phyloP scores from a whole-genome alignment of 1,140 invertebrate species.

The Lamellibrachia luymesi region DNA sequence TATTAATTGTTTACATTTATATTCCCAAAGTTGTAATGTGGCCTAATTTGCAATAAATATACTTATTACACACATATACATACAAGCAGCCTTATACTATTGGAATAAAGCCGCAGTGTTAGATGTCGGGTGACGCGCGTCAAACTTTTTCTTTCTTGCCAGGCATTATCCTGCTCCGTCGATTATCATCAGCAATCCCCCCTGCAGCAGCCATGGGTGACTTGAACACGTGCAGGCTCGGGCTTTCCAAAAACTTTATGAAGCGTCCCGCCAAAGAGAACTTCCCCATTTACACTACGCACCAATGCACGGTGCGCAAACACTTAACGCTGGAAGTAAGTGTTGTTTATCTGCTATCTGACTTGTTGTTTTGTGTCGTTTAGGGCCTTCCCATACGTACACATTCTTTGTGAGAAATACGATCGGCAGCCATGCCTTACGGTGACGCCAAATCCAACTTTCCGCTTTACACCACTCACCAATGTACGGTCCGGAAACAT shows the following conservation, averaged over 20 bases:
- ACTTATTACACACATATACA: neutral
- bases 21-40: neutral
- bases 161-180: neutral
- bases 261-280: slow-evolving; percentile 20
- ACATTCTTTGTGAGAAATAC: neutral
- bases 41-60: neutral
- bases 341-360: neutral
- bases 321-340: slow-evolving; percentile 26
- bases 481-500: slow-evolving; percentile 16
- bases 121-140: neutral
- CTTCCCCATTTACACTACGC: slow-evolving; percentile 14
- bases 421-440: slow-evolving; percentile 2
- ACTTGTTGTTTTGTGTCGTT: neutral
- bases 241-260: slow-evolving; percentile 16
- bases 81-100: neutral
- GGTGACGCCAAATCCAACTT: slow-evolving; percentile 19
- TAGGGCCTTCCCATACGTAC: neutral
- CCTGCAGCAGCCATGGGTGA: neutral
- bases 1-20: neutral
- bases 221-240: neutral
- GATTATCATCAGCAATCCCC: neutral
- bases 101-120: neutral
- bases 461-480: slow-evolving; percentile 8
- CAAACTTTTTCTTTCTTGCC: neutral
- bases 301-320: slow-evolving; percentile 10